Evolutionary conservation across 2,888 invertebrate genomes (phyloP).

Genomic region (Phrixothrix hirtus): DNA sequence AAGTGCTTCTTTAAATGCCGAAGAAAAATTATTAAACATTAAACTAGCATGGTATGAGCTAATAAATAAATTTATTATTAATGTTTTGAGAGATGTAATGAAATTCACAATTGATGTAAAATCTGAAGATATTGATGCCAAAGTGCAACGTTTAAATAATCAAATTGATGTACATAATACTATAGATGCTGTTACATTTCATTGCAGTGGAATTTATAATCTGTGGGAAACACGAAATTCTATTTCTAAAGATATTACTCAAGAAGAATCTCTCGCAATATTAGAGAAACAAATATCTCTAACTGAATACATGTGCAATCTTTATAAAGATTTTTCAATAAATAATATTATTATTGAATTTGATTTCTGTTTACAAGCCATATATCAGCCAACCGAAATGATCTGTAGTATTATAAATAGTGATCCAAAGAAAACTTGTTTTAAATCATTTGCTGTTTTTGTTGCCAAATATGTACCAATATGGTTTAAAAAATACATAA

Average conservation of each 20-base stretch:
- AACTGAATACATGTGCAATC: slow-evolving; percentile 45
- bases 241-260: slow-evolving; percentile 35
- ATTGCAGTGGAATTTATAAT: slow-evolving; percentile 46
- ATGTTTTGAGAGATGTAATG: slow-evolving; percentile 49
- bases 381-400: slow-evolving; percentile 39
- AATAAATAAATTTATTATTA: slow-evolving; percentile 44
- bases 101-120: slow-evolving; percentile 44
- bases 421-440: slow-evolving; percentile 43
- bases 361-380: slow-evolving; percentile 43
- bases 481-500: too few species aligned
- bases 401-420: slow-evolving; percentile 44
- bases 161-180: slow-evolving; percentile 52
- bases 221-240: slow-evolving; percentile 49
- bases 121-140: slow-evolving; percentile 38
- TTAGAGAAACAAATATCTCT: slow-evolving; percentile 51
- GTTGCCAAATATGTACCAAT: slow-evolving; percentile 43
- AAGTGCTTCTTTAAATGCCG: slow-evolving; percentile 21
- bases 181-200: slow-evolving; percentile 41
- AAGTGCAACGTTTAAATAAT: slow-evolving; percentile 48
- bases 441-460: slow-evolving; percentile 44
- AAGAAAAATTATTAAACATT: slow-evolving; percentile 35
- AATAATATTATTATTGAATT: slow-evolving; percentile 45
- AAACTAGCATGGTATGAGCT: slow-evolving; percentile 45
- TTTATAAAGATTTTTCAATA: slow-evolving; percentile 31
- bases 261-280: slow-evolving; percentile 38